Percentiles rank a stretch among this genome's conserved stretches.
These are phyloP conservation scores for Caenorhabditis plicata DNA, from an alignment of 2,888 invertebrate genomes.

Conservation along the genomic window DNA sequence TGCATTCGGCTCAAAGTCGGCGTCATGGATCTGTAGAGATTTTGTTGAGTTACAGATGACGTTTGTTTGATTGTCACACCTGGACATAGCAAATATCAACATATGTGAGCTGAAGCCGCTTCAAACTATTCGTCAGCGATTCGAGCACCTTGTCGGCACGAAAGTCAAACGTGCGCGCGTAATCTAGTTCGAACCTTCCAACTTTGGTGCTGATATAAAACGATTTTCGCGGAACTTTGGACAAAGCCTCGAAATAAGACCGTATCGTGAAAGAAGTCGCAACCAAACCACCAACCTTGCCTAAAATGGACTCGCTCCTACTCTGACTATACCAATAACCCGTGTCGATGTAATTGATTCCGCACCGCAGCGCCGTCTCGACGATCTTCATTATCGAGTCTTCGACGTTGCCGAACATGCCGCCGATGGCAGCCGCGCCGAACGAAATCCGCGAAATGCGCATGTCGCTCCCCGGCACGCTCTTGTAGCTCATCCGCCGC, in stretches of 20 bases:
- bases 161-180: slow-evolving; percentile 83
- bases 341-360: slow-evolving; percentile 86
- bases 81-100: slow-evolving; percentile 80
- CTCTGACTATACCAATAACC: slow-evolving; percentile 91
- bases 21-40: slow-evolving; percentile 83
- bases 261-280: background rate
- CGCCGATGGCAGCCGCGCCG: slow-evolving; percentile 57
- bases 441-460: slow-evolving; percentile 51
- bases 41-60: background rate
- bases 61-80: slow-evolving; percentile 69
- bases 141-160: slow-evolving; percentile 76
- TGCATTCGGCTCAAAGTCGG: slow-evolving; percentile 80
- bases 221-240: slow-evolving; percentile 78
- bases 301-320: slow-evolving; percentile 79
- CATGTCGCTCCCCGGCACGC: slow-evolving; percentile 72
- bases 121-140: slow-evolving; percentile 78
- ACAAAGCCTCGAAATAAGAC: slow-evolving; percentile 71
- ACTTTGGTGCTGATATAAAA: slow-evolving; percentile 87
- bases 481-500: slow-evolving; percentile 44
- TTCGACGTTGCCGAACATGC: slow-evolving; percentile 66
- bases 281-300: slow-evolving; percentile 70
- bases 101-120: slow-evolving; percentile 77
- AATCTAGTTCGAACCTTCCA: slow-evolving; percentile 78
- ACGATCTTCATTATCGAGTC: slow-evolving; percentile 74
- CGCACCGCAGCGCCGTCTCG: slow-evolving; percentile 75